Evolutionary conservation across 2,888 invertebrate genomes (phyloP).

Genomic region (Crossocerus cetratus): DNA sequence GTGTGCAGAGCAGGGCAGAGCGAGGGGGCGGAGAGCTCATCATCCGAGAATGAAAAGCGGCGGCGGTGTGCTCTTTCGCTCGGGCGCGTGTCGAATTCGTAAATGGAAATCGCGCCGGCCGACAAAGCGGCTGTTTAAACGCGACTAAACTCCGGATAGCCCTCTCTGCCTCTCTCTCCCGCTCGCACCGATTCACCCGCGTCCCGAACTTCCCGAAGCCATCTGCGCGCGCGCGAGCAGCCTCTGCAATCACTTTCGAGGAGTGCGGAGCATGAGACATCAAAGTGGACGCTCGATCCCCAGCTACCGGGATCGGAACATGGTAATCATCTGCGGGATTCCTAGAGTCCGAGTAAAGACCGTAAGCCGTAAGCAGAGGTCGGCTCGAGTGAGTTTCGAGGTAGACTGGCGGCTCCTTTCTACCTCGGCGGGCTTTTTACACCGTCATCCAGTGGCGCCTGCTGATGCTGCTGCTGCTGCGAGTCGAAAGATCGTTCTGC

Average conservation of each 20-base stretch:
- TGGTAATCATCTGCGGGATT: background rate
- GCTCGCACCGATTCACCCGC: no score
- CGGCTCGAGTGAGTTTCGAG: conserved; percentile 34
- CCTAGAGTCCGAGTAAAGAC: background rate
- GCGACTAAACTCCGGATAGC: conserved; percentile 70
- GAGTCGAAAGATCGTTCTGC: background rate
- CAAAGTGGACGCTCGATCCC: no score
- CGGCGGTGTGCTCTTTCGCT: conserved; percentile 59
- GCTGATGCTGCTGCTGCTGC: conserved; percentile 37
- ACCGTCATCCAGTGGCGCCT: conserved; percentile 71
- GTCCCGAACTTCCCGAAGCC: no score
- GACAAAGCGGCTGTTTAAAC: conserved; percentile 73
- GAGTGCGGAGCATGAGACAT: no score
- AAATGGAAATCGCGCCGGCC: conserved; percentile 73
- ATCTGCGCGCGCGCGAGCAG: no score
- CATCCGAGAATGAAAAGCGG: conserved; percentile 41
- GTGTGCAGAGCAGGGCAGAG: conserved; percentile 17
- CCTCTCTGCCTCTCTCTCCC: background rate
- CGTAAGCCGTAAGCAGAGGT: background rate
- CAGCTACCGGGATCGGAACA: no score
- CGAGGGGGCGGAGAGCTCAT: conserved; percentile 22
- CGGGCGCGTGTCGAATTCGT: conserved; percentile 71
- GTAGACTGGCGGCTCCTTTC: conserved; percentile 48
- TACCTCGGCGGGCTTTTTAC: conserved; percentile 43
- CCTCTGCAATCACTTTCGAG: no score